Conservation (phyloP, 23 tunicate species). For the Halocynthia roretzi region DNA sequence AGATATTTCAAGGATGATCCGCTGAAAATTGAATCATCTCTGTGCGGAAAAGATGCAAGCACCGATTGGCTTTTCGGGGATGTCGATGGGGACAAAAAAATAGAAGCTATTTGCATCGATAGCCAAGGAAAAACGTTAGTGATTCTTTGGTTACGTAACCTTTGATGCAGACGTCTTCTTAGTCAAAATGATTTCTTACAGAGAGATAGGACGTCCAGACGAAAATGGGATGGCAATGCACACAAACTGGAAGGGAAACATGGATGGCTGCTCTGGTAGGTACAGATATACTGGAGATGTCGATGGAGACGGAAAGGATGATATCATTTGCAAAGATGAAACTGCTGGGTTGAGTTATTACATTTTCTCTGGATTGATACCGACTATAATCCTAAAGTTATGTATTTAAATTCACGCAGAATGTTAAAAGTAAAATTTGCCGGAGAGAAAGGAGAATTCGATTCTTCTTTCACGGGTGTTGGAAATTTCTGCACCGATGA, state of each 20-base stretch:
- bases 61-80: not conserved
- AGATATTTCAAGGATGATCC: no score
- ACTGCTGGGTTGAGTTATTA: not conserved
- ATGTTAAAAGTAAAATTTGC: not conserved
- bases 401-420: not conserved
- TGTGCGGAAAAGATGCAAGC: not conserved
- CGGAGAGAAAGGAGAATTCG: not conserved
- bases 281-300: not conserved
- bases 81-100: not conserved
- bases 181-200: no score
- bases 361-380: not conserved
- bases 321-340: slow-evolving; percentile 5
- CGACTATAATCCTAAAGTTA: not conserved
- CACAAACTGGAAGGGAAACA: not conserved
- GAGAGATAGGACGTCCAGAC: no score
- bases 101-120: not conserved
- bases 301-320: slow-evolving; percentile 4
- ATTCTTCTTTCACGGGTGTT: not conserved
- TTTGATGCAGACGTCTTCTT: no score
- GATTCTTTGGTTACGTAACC: no score
- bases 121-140: no score
- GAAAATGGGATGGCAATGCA: no score
- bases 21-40: not conserved
- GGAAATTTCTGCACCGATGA: slow-evolving; percentile 8
- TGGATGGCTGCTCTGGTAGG: not conserved